phyloP scores from a whole-genome alignment of 2,113 vertebrate species.

The Bettongia penicillata region DNA sequence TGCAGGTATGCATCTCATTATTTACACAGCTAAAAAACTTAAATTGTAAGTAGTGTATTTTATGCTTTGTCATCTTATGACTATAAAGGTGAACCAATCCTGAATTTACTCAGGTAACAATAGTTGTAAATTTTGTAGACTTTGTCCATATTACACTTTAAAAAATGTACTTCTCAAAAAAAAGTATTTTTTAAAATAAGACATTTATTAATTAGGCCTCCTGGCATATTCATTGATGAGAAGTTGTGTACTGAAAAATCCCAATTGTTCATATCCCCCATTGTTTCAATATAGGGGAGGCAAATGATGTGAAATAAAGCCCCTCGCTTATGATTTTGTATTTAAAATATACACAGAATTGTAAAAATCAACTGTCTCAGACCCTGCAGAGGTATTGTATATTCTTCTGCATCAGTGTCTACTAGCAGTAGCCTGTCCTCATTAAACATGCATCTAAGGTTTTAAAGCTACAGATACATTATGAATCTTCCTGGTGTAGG shows the following conservation, averaged over 20 bases:
- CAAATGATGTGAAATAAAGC: slow-evolving; percentile 37
- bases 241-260: slow-evolving; percentile 57
- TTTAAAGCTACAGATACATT: slow-evolving; percentile 53
- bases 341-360: slow-evolving; percentile 46
- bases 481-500: slow-evolving; percentile 39
- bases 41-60: slow-evolving; percentile 56
- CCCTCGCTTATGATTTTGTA: background rate
- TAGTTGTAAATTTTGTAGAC: background rate
- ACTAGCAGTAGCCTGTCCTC: slow-evolving; percentile 32
- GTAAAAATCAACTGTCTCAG: slow-evolving; percentile 20
- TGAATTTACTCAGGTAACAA: slow-evolving; percentile 40
- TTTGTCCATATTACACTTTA: background rate
- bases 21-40: slow-evolving; percentile 58
- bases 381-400: background rate
- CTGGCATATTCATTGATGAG: slow-evolving; percentile 26
- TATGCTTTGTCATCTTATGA: slow-evolving; percentile 38
- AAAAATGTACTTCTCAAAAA: slow-evolving; percentile 55
- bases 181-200: background rate
- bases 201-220: background rate
- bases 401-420: slow-evolving; percentile 12
- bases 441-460: slow-evolving; percentile 16
- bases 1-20: slow-evolving; percentile 33
- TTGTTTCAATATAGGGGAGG: slow-evolving; percentile 31
- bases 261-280: slow-evolving; percentile 40
- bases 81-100: slow-evolving; percentile 50